Conservation (phyloP, 2,113 vertebrate genomes). For the Enhydra lutris region DNA sequence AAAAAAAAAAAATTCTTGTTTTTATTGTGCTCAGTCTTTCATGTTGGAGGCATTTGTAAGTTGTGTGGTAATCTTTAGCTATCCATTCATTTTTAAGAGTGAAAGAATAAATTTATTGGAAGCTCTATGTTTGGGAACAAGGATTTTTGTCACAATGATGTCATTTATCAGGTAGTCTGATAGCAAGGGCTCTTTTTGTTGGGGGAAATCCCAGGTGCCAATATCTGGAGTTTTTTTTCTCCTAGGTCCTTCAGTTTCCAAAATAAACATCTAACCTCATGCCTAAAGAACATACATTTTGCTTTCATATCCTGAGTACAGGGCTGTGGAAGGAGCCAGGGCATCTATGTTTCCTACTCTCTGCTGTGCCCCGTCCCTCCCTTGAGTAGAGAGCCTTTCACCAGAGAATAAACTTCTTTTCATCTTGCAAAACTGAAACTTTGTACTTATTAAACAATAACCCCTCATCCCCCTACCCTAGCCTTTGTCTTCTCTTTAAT, state of each 20-base stretch:
- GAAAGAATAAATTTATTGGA: not conserved
- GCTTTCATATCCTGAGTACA: not conserved
- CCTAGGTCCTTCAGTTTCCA: not conserved
- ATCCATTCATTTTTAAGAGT: constrained; percentile 14
- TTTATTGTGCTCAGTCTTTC: not conserved
- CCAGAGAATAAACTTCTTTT: not conserved
- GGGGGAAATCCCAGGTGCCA: not conserved
- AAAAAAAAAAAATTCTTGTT: not conserved
- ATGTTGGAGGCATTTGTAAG: not conserved
- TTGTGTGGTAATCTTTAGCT: not conserved
- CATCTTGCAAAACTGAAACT: not conserved
- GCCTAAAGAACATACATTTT: not conserved
- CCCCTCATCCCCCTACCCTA: not conserved
- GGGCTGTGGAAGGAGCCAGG: not conserved
- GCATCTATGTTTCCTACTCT: not conserved
- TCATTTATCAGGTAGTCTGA: not conserved
- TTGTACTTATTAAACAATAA: not conserved
- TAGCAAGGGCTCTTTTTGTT: not conserved
- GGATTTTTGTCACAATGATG: not conserved
- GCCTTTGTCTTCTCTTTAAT: not conserved
- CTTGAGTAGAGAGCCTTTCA: not conserved
- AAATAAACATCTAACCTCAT: not conserved
- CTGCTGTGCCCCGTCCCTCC: not conserved
- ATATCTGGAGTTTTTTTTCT: not conserved
- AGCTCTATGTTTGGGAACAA: not conserved